Percentiles rank a stretch among this genome's conserved stretches.
phyloP scores from a whole-genome alignment of 2,888 invertebrate species.

The Pandemis heparana region DNA sequence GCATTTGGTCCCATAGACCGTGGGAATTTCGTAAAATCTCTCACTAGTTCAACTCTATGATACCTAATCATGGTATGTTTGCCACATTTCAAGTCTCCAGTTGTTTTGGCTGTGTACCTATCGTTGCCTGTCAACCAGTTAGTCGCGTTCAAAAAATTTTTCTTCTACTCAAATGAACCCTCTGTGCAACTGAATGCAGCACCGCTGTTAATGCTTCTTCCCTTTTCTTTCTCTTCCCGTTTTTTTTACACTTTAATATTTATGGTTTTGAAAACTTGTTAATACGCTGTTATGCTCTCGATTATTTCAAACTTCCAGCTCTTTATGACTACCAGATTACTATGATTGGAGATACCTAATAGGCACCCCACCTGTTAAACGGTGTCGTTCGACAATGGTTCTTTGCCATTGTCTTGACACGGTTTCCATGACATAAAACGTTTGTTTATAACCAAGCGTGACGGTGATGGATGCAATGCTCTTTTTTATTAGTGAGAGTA shows the following conservation, averaged over 20 bases:
- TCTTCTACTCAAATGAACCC: neutral
- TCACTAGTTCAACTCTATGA: too few relatives aligned
- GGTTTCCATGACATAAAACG: conserved; percentile 22
- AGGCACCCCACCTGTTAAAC: neutral
- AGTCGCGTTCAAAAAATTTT: neutral
- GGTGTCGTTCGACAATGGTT: conserved; percentile 16
- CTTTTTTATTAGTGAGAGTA: neutral
- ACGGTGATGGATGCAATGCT: conserved; percentile 12
- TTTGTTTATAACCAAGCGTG: conserved; percentile 12
- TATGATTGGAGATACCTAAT: neutral
- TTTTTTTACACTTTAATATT: conserved; percentile 26
- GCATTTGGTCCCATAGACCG: too few relatives aligned
- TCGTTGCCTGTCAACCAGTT: too few relatives aligned
- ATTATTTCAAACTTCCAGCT: conserved; percentile 22
- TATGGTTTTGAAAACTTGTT: conserved; percentile 14
- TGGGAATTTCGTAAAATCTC: too few relatives aligned
- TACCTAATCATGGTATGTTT: too few relatives aligned
- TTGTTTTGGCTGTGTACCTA: too few relatives aligned
- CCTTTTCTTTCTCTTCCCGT: conserved; percentile 10
- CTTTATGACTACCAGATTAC: conserved; percentile 3
- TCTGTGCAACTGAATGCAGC: conserved; percentile 21
- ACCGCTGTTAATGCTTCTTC: conserved; percentile 30
- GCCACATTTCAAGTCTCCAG: too few relatives aligned
- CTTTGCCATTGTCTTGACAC: conserved; percentile 12
- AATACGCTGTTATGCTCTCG: conserved; percentile 10